Conservation (phyloP, 2,113 vertebrate genomes). For the Corythoichthys haematopterus region DNA sequence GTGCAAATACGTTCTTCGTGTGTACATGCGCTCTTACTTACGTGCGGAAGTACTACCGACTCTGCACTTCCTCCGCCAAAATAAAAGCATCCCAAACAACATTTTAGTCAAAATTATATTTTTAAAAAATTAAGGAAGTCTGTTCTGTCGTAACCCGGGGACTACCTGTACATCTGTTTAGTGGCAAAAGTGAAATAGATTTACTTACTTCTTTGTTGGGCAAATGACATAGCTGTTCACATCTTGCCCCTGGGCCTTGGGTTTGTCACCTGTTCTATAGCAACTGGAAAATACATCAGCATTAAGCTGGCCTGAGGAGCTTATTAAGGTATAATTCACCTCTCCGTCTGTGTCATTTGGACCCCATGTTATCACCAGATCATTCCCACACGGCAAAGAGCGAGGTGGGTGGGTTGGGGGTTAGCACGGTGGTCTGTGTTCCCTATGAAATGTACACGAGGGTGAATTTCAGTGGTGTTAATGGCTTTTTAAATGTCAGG, state of each 20-base stretch:
- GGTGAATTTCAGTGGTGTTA: constrained; percentile 69
- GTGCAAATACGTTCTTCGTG: too few relatives aligned
- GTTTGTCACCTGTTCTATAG: constrained; percentile 9
- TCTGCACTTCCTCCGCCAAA: too few relatives aligned
- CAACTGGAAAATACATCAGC: constrained; percentile 30
- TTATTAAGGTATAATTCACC: constrained; percentile 70
- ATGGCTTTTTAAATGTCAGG: constrained; percentile 84
- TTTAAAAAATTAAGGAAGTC: too few relatives aligned
- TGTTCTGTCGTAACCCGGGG: too few relatives aligned
- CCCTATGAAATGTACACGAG: constrained; percentile 70
- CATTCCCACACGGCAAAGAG: constrained; percentile 32
- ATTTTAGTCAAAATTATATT: too few relatives aligned
- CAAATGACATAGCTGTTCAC: not conserved
- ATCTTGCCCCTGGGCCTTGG: not conserved
- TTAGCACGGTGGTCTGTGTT: constrained; percentile 22
- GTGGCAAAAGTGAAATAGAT: not conserved
- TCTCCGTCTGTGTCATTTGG: constrained; percentile 59
- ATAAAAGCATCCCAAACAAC: too few relatives aligned
- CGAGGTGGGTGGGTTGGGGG: constrained; percentile 24
- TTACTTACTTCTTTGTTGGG: not conserved
- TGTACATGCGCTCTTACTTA: too few relatives aligned
- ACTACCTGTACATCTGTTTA: too few relatives aligned
- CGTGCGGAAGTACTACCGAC: too few relatives aligned
- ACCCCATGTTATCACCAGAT: constrained; percentile 58
- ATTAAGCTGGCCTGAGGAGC: constrained; percentile 38